Conservation (phyloP, 2,888 invertebrate species). For the Dynastes grantii region DNA sequence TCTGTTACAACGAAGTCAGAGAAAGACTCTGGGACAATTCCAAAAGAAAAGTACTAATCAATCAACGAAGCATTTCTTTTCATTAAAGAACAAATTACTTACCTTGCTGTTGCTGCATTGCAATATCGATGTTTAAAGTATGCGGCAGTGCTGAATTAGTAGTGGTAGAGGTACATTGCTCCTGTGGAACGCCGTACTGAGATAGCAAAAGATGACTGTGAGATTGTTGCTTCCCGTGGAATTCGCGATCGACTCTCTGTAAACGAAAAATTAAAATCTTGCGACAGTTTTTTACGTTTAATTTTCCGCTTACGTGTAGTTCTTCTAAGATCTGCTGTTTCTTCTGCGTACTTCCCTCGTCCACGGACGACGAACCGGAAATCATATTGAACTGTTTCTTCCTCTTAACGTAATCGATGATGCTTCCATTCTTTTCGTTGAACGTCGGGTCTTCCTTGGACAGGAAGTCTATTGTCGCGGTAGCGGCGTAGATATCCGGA, state of each 20-base stretch:
- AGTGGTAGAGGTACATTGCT: slow-evolving; percentile 63
- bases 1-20: neutral
- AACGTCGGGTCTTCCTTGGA: slow-evolving; percentile 72
- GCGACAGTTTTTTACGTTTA: neutral
- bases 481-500: slow-evolving; percentile 64
- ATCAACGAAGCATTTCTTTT: no score
- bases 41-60: neutral
- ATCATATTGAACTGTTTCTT: slow-evolving; percentile 64
- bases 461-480: slow-evolving; percentile 67
- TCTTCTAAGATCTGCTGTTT: slow-evolving; percentile 83
- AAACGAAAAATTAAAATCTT: slow-evolving; percentile 51
- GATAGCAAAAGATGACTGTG: slow-evolving; percentile 64
- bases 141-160: slow-evolving; percentile 68
- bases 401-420: slow-evolving; percentile 69
- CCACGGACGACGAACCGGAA: slow-evolving; percentile 57
- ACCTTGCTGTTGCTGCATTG: slow-evolving; percentile 67
- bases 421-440: slow-evolving; percentile 70
- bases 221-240: slow-evolving; percentile 72
- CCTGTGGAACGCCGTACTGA: slow-evolving; percentile 67
- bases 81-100: neutral
- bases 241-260: slow-evolving; percentile 77
- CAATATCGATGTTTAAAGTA: slow-evolving; percentile 72
- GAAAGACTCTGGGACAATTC: neutral
- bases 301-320: slow-evolving; percentile 69
- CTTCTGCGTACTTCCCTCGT: slow-evolving; percentile 78